These are phyloP conservation scores for Papio anubis DNA, from an alignment of 2,113 vertebrate species.

Conservation along the genomic window DNA sequence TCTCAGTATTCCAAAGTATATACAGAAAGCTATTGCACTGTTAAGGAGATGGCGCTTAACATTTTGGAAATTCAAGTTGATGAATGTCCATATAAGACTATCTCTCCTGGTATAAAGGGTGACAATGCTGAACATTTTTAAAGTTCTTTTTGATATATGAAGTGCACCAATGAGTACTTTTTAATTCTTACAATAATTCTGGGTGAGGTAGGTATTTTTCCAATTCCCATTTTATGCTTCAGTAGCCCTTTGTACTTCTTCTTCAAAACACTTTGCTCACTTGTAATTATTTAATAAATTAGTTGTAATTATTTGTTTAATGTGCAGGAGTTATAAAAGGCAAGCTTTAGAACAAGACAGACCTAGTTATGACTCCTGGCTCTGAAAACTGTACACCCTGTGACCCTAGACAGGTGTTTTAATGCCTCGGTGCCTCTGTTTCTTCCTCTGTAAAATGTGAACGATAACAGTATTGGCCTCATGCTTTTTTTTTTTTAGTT, in stretches of 20 bases:
- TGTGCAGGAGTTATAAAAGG: neutral
- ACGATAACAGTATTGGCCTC: neutral
- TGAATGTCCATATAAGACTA: neutral
- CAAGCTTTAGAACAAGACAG: neutral
- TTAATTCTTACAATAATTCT: conserved; percentile 31
- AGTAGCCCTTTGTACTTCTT: conserved; percentile 6
- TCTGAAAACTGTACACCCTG: neutral
- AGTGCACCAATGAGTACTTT: conserved; percentile 23
- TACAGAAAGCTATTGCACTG: neutral
- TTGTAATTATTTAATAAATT: conserved; percentile 56
- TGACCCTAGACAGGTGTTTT: neutral
- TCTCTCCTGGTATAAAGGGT: neutral
- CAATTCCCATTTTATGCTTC: conserved; percentile 41
- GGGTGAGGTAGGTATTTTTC: conserved; percentile 33
- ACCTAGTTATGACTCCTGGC: neutral
- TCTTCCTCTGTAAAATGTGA: conserved; percentile 32
- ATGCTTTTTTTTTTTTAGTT: neutral
- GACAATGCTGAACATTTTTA: neutral
- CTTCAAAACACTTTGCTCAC: conserved; percentile 5
- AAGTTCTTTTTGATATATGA: conserved; percentile 29
- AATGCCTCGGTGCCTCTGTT: neutral
- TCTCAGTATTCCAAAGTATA: conserved; percentile 25
- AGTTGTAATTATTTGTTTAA: conserved; percentile 52
- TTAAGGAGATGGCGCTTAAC: conserved; percentile 34
- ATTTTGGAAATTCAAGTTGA: conserved; percentile 54